A percentile compares a stretch with the other conserved stretches of the same genome.
phyloP scores from a whole-genome alignment of 2,113 vertebrate species.

The Poicephalus gulielmi region DNA sequence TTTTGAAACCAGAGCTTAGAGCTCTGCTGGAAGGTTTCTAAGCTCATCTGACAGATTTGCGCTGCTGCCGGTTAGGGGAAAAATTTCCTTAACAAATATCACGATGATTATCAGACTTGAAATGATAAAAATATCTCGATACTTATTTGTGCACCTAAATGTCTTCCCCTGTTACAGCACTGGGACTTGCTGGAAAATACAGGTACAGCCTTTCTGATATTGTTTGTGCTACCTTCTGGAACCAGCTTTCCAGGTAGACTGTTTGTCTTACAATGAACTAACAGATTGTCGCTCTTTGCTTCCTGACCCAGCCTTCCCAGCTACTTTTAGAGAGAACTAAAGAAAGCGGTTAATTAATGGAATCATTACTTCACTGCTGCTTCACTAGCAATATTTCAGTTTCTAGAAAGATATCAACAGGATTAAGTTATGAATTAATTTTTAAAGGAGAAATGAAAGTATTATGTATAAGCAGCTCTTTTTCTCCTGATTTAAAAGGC shows the following conservation, averaged over 20 bases:
- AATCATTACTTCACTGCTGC: neutral
- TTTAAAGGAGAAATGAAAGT: neutral
- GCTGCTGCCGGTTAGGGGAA: neutral
- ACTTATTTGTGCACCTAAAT: neutral
- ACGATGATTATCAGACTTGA: neutral
- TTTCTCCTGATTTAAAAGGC: neutral
- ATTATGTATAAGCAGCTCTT: fast-evolving
- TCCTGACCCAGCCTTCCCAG: neutral
- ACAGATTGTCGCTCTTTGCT: neutral
- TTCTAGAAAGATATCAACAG: neutral
- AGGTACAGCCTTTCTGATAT: neutral
- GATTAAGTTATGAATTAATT: neutral
- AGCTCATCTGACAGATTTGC: neutral
- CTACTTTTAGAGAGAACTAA: neutral
- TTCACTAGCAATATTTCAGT: neutral
- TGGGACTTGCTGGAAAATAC: neutral
- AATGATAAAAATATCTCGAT: neutral
- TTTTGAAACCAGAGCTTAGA: neutral
- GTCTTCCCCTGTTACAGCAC: neutral
- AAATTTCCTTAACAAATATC: neutral
- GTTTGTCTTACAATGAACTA: neutral
- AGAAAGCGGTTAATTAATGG: neutral
- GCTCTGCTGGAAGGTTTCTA: neutral
- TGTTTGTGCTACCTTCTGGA: neutral
- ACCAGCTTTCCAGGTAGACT: neutral